These are phyloP conservation scores for Ctenodactylus gundi DNA, from an alignment of 2,113 vertebrate genomes.

Conservation along the genomic window DNA sequence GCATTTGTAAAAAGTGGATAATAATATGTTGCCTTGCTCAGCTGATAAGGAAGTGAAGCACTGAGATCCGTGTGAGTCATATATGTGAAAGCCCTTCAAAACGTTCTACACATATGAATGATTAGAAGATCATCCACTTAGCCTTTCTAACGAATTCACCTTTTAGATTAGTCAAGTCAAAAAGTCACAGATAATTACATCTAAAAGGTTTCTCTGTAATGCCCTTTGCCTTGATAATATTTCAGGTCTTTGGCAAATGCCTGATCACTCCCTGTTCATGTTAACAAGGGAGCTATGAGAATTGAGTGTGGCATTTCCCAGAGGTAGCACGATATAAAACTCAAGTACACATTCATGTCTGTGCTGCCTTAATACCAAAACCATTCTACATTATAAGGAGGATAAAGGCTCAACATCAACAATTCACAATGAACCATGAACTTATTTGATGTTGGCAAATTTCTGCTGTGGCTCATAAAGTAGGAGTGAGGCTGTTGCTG, in stretches of 20 bases:
- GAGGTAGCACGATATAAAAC: background rate
- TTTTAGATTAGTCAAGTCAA: background rate
- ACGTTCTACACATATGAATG: background rate
- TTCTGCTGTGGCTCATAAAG: background rate
- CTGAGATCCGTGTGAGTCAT: background rate
- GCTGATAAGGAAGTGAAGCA: background rate
- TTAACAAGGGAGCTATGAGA: background rate
- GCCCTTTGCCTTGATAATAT: background rate
- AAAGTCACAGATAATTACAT: background rate
- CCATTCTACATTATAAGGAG: background rate
- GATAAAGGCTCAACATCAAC: background rate
- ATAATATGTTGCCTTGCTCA: constrained; percentile 3
- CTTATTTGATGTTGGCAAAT: background rate
- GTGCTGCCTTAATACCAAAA: background rate
- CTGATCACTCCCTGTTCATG: background rate
- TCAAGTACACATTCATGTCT: background rate
- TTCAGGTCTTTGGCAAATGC: background rate
- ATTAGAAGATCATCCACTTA: background rate
- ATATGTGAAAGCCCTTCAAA: background rate
- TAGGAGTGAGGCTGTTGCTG: background rate
- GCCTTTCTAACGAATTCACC: background rate
- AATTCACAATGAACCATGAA: background rate
- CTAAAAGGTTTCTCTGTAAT: background rate
- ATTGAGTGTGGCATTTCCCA: background rate
- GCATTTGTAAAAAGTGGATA: constrained; percentile 6